A percentile compares a stretch with the other conserved stretches of the same genome.
Evolutionary conservation across 2,888 invertebrate species (phyloP).

Genomic region (Diogma glabrata): DNA sequence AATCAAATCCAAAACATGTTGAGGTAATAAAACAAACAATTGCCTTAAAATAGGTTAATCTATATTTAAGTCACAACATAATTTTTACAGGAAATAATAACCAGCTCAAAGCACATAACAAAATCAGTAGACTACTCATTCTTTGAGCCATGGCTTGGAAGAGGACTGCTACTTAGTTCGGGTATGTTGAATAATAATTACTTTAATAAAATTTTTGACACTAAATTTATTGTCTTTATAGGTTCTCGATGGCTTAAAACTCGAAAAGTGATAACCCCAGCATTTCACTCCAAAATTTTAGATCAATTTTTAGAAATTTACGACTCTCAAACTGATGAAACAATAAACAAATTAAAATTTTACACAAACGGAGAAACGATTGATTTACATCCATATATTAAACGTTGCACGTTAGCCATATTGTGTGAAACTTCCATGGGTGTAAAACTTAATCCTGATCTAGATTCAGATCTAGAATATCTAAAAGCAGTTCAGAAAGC

Average conservation of each 20-base stretch:
- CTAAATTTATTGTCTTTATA: neutral
- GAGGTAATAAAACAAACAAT: too few species aligned
- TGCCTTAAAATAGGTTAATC: too few species aligned
- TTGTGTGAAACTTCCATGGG: slow-evolving; percentile 70
- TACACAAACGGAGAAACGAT: slow-evolving; percentile 36
- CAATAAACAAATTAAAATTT: slow-evolving; percentile 38
- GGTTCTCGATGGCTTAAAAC: slow-evolving; percentile 47
- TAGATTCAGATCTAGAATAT: slow-evolving; percentile 53
- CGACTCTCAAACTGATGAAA: slow-evolving; percentile 48
- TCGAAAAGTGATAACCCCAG: slow-evolving; percentile 64
- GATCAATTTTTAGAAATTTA: slow-evolving; percentile 61
- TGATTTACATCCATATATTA: slow-evolving; percentile 47
- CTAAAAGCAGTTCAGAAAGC: slow-evolving; percentile 43
- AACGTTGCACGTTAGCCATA: slow-evolving; percentile 32
- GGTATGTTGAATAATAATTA: slow-evolving; percentile 26
- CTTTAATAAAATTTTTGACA: neutral
- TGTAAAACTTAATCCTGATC: slow-evolving; percentile 57
- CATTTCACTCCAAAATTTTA: slow-evolving; percentile 69
- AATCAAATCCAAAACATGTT: slow-evolving; percentile 6
- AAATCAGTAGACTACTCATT: slow-evolving; percentile 29
- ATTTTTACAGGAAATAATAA: slow-evolving; percentile 7
- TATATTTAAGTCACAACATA: too few species aligned
- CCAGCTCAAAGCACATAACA: slow-evolving; percentile 10
- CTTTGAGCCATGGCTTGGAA: slow-evolving; percentile 30
- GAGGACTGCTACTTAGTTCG: slow-evolving; percentile 30